These are phyloP conservation scores for Volucella inflata DNA, from an alignment of 2,888 invertebrate genomes.

Conservation along the genomic window DNA sequence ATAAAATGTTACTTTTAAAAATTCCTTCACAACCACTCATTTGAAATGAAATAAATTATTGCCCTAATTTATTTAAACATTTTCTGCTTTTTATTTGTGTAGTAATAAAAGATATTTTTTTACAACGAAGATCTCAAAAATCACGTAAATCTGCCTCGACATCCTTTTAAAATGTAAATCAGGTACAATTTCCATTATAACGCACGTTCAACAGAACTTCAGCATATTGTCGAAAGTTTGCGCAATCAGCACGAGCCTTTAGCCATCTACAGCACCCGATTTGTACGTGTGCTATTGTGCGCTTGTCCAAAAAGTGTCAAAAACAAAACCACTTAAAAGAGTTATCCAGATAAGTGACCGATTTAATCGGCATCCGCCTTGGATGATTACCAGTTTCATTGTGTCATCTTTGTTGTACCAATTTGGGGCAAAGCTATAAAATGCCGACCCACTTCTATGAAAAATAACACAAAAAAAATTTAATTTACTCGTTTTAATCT, in stretches of 20 bases:
- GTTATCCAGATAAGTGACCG: constrained; percentile 54
- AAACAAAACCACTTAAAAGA: constrained; percentile 18
- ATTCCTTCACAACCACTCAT: constrained; percentile 53
- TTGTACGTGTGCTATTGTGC: constrained; percentile 51
- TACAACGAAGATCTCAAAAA: no score
- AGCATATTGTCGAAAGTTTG: constrained; percentile 46
- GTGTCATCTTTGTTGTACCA: constrained; percentile 44
- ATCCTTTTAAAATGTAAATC: constrained; percentile 66
- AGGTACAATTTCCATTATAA: constrained; percentile 70
- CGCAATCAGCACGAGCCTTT: constrained; percentile 66
- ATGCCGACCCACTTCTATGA: neutral
- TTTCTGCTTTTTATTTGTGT: no score
- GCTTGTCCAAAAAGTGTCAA: constrained; percentile 32
- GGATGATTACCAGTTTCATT: constrained; percentile 21
- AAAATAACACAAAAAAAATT: constrained; percentile 14
- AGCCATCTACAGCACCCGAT: constrained; percentile 60
- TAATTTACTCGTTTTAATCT: constrained; percentile 1
- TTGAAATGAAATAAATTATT: neutral
- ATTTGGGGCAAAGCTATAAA: constrained; percentile 50
- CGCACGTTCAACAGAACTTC: constrained; percentile 58
- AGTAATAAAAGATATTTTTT: no score
- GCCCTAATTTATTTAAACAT: constrained; percentile 42
- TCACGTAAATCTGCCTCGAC: neutral
- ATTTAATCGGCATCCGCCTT: constrained; percentile 54
- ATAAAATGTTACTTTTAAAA: constrained; percentile 30